Evolutionary conservation across 2,888 invertebrate genomes (phyloP), one percentile per base, ranked within the genome.

Genomic region (Plagodis dolabraria): DNA sequence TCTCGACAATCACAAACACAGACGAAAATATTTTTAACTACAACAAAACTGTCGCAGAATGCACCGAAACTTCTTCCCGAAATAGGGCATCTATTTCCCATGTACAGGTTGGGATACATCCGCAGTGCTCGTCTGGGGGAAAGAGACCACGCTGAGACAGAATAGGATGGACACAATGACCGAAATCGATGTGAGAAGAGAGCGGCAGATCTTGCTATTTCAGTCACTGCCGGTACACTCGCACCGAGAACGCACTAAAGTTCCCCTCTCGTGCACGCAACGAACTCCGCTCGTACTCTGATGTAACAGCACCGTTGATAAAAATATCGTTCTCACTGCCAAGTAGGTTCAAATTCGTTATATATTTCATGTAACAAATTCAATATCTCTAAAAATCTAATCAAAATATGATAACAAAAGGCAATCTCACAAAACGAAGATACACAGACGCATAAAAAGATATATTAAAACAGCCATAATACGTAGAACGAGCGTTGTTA

Each of bases 121-220:
- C 88, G 91, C 87, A 85, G 56, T 61, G 60, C 52, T 48, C 51
- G 81, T 83, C 80, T 77, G 80, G 68, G 78, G 58, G 73, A 78
- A 73, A 76, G 82, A 81, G 80, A 68, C 71, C 70, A 76, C 78
- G 80, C 77, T 83, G 81, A 69, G 78, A 63, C 65, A 74, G 80
- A 86, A 67, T 76, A 77, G 74, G 85, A 86, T 61, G 67, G 76
- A 69, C 69, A 71, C 74, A 74, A 76, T 77, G 79, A 79, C 80
- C 81, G 86, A 89, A 87, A 92, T 92, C 92, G 85, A 92, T 92
- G 88, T 82, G 65, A 76, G 77, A 81, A 62, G 47, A 71, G 72
- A 57, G 54, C 45, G 34, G 69, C 11, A 72, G 9, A 54, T 67
- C 40, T 44, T 8, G 50, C 74, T 63, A 52, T 90, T 84, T 76